Base-by-base conservation (phyloP, 2,888 invertebrate species). In the Bombylius discolor region DNA sequence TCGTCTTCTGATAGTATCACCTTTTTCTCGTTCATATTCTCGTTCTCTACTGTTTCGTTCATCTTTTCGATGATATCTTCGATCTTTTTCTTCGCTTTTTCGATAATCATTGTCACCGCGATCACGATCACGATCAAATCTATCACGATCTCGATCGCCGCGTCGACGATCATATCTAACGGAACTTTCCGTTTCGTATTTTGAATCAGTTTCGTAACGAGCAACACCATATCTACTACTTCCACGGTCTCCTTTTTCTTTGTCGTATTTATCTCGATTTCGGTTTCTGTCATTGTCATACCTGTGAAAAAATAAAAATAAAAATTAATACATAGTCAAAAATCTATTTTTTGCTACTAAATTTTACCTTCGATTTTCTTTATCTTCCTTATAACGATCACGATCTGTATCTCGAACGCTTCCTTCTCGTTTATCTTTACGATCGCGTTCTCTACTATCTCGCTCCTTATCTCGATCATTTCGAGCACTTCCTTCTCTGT, bases 151-250 rank as follows among this genome's bases (percentile, higher is more conserved):
- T 23, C 59, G 52, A 51, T 47, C 60, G 52, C 56, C 52, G 31
- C 60, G 53, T 23, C 58, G 56, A 36, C 60, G 52, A 50, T 68
- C 68, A 46, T 67, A 67, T 9, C 70, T 66, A 13, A 64, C 61
- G 1, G 73, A 71, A 58, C 79, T 77, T 68, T 85, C 84, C 64
- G 84, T 84, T 68, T 81, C 83, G 70, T 81, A 83, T 68, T 83
- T 82, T 3, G 82, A 81, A 56, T 85, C 84, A 1, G 77, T 78
- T 61, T 85, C 84, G 68, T 83, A 83, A 54, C 63, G 61, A 46
- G 56, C 57, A 32, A 61, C 78, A 42, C 62, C 64, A 47, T 65
- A 62, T 52, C 66, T 78, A 48, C 50, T 50, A 36, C 56, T 39
- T 45, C n/a, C 45, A 11, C 39, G 4, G 13, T 59, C 57, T 34